Evolutionary conservation across 2,888 invertebrate genomes (phyloP), one percentile per base, ranked within the genome.

Genomic region (Smittia sp.): DNA sequence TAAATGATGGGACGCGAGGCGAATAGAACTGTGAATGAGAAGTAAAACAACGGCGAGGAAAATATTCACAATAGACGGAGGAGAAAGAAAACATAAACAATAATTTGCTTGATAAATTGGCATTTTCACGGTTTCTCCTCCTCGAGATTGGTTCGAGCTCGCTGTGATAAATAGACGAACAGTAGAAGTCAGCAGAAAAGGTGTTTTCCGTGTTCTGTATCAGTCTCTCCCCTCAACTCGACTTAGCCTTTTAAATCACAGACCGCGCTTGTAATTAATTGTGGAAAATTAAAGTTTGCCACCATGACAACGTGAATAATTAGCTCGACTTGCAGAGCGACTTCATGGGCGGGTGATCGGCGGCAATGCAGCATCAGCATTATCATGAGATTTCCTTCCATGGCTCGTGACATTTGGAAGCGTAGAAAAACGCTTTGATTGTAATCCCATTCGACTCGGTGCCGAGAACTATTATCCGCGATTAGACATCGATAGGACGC

Each of bases 41-140:
- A 20, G 15, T 22, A 58, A 58, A 18, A 24, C 7, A 58, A 24
- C 20, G 22, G 58, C 58, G 24, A 22, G 7, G 58, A 58, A 58
- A 58, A 58, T 15, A 22, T 20, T 22, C 9, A 58, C 24, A 52
- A 58, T 11, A 20, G 27, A 4, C n/a, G 46, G 41, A 41, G n/a
- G 13, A 22, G 20, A 58, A 58, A 46, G 20, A 68, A 70, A 54
- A 27, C 25, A 70, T 70, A 70, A 70, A 70, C 70, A 70, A 70
- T 70, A 70, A 70, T 70, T 70, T 70, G 70, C 27, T 70, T 52
- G 54, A 54, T 70, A 70, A 70, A 70, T 70, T 70, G 69, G 54
- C 58, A 70, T 70, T 70, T 70, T 70, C 58, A 70, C 70, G 70
- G 70, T 54, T 27, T 46, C 46, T n/a, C 46, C 46, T 46, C 11